Evolutionary conservation across 1,140 invertebrate genomes (phyloP).

Genomic region (Drosophila repletoides): DNA sequence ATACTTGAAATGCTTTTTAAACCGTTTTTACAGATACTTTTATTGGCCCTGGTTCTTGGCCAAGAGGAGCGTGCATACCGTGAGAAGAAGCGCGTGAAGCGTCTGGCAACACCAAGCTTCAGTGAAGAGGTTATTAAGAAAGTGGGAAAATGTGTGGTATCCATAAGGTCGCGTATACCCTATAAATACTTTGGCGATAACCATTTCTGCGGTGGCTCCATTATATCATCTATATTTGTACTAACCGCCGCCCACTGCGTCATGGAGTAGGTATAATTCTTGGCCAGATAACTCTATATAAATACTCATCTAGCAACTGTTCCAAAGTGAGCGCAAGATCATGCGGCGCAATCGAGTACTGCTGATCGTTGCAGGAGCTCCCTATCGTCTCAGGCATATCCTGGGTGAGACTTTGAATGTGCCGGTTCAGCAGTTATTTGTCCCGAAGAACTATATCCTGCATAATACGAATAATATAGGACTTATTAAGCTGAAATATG

Average conservation of each 20-base stretch:
- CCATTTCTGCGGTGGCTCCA: constrained; percentile 47
- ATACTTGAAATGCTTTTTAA: not conserved
- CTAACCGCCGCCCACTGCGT: constrained; percentile 50
- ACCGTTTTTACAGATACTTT: not conserved
- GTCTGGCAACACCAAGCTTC: constrained; percentile 31
- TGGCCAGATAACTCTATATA: too few relatives aligned
- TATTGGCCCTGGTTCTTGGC: not conserved
- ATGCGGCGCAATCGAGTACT: constrained; percentile 19
- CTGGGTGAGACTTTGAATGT: not conserved
- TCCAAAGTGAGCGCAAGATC: constrained; percentile 44
- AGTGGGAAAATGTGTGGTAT: constrained; percentile 45
- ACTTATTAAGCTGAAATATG: constrained; percentile 4
- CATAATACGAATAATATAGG: constrained; percentile 58
- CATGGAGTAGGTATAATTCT: constrained; percentile 52
- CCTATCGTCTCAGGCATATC: constrained; percentile 21
- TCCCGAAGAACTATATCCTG: constrained; percentile 37
- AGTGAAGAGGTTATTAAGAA: not conserved
- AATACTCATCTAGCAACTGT: not conserved
- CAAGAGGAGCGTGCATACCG: too few relatives aligned
- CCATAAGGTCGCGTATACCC: constrained; percentile 45
- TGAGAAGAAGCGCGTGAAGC: constrained; percentile 1
- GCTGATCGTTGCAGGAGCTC: constrained; percentile 43
- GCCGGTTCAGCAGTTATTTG: constrained; percentile 35
- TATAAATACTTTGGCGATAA: constrained; percentile 45
- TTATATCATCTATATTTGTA: constrained; percentile 32